phyloP scores from a whole-genome alignment of 2,888 invertebrate species.

The Altica lythri region DNA sequence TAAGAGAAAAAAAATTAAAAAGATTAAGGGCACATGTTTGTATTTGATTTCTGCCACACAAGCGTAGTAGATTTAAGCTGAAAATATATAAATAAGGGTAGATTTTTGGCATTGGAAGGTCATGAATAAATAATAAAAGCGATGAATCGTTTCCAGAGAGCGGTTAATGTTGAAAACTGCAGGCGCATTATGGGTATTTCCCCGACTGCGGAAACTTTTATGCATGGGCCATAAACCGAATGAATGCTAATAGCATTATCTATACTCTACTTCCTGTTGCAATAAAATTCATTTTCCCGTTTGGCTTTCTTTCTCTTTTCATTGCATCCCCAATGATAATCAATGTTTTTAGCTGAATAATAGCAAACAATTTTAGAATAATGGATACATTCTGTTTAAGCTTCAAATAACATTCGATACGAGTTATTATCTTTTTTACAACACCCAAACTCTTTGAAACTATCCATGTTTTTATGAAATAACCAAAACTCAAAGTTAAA shows the following conservation, averaged over 20 bases:
- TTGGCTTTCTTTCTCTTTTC: constrained; percentile 9
- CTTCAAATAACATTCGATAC: no score
- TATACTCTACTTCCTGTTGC: constrained; percentile 56
- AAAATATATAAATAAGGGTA: background rate
- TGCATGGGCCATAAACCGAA: constrained; percentile 67
- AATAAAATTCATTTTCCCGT: constrained; percentile 46
- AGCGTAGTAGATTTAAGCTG: no score
- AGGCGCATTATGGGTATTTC: constrained; percentile 45
- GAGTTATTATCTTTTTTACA: no score
- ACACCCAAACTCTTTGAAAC: no score
- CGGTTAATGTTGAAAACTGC: constrained; percentile 29
- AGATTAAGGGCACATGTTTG: no score
- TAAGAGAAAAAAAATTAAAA: no score
- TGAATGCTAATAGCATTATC: constrained; percentile 65
- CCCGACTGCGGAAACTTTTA: constrained; percentile 59
- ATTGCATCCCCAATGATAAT: background rate
- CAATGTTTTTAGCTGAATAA: no score
- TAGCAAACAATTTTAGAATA: no score
- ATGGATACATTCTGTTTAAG: no score
- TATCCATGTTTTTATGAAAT: no score
- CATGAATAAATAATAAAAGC: constrained; percentile 37
- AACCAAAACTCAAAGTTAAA: no score
- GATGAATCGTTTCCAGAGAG: constrained; percentile 43
- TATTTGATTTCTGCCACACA: no score
- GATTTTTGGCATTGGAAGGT: constrained; percentile 4